A percentile compares a stretch with the other conserved stretches of the same genome.
These are phyloP conservation scores for Agrotis clavis DNA, from an alignment of 2,888 invertebrate species.

Conservation along the genomic window DNA sequence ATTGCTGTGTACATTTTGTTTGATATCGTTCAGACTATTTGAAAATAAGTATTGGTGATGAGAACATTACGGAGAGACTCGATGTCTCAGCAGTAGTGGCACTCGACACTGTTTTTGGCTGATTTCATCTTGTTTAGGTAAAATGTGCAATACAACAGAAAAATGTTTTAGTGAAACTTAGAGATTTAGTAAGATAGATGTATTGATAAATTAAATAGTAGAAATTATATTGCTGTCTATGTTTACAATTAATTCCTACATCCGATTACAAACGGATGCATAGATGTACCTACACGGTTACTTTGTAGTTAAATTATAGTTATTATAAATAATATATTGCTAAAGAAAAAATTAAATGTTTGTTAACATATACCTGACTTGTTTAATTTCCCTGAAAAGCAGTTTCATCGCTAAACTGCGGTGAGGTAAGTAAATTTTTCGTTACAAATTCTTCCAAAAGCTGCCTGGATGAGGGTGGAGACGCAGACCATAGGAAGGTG, in stretches of 20 bases:
- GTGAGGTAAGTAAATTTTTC: not conserved
- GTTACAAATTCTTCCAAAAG: not conserved
- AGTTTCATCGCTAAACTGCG: not conserved
- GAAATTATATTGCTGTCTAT: constrained; percentile 82
- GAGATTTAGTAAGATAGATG: constrained; percentile 78
- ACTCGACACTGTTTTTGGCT: constrained; percentile 44
- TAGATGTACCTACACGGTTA: constrained; percentile 79
- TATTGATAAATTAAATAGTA: constrained; percentile 77
- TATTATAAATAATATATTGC: constrained; percentile 91
- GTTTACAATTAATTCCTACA: constrained; percentile 77
- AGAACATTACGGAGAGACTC: constrained; percentile 23
- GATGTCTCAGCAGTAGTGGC: constrained; percentile 23
- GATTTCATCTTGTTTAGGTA: constrained; percentile 64
- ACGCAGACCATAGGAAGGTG: not conserved
- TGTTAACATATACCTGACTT: constrained; percentile 83
- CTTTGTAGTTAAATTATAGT: constrained; percentile 88
- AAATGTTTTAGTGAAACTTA: constrained; percentile 74
- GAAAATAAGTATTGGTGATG: constrained; percentile 18
- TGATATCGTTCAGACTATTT: constrained; percentile 51
- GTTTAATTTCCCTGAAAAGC: constrained; percentile 51
- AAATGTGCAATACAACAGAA: constrained; percentile 88
- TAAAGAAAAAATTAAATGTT: constrained; percentile 90
- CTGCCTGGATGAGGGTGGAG: not conserved
- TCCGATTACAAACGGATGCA: constrained; percentile 73
- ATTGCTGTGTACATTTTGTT: constrained; percentile 67